A percentile compares a stretch with the other conserved stretches of the same genome.
phyloP scores from a whole-genome alignment of 2,797 vertebrate genomes.

The Tarsius wallacei region DNA sequence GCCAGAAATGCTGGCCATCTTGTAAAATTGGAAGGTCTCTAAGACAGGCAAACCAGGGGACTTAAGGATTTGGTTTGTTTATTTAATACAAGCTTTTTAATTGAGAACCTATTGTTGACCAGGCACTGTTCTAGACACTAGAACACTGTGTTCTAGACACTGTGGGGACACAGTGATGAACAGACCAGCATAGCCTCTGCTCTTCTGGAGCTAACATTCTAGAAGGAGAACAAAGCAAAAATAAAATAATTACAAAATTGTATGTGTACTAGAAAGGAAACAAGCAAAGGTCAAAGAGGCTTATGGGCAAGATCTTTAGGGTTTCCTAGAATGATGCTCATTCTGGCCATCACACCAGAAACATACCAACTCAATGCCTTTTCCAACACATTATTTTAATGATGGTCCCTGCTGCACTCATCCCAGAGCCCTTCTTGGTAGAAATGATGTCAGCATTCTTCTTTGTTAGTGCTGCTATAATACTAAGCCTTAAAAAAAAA shows the following conservation, averaged over 20 bases:
- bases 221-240: conserved; percentile 49
- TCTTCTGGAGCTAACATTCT: background rate
- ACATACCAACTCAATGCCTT: conserved; percentile 31
- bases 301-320: conserved; percentile 57
- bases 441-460: conserved; percentile 75
- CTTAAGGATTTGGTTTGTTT: conserved; percentile 46
- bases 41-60: conserved; percentile 35
- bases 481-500: conserved; percentile 89
- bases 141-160: conserved; percentile 19
- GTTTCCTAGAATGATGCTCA: conserved; percentile 43
- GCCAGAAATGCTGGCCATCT: background rate
- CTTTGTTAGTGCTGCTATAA: conserved; percentile 83
- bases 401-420: conserved; percentile 58
- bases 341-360: conserved; percentile 33
- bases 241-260: conserved; percentile 3
- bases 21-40: background rate
- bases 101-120: conserved; percentile 54
- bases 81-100: conserved; percentile 20
- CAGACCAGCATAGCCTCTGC: background rate
- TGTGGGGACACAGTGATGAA: background rate
- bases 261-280: conserved; percentile 15
- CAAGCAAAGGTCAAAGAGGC: background rate
- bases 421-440: conserved; percentile 66
- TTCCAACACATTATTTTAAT: background rate
- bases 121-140: conserved; percentile 57